phyloP scores from a whole-genome alignment of 2,888 invertebrate genomes.

The Andrena minutula region DNA sequence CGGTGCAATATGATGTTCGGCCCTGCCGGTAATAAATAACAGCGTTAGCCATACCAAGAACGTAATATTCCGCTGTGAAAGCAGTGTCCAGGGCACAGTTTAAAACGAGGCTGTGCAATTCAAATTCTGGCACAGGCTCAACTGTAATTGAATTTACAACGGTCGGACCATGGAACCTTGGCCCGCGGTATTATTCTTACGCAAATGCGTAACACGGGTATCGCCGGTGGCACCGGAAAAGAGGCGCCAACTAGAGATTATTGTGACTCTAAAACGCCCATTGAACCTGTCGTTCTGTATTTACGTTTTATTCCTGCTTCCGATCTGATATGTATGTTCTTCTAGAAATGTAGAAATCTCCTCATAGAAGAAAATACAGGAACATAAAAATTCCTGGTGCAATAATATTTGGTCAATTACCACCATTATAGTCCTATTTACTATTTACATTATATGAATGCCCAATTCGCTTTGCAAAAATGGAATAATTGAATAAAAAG shows the following conservation, averaged over 20 bases:
- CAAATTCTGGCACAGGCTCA: constrained; percentile 53
- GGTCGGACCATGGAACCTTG: constrained; percentile 38
- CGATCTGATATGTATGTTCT: no score
- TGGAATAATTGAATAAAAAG: no score
- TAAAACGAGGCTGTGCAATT: constrained; percentile 48
- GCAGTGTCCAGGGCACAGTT: constrained; percentile 39
- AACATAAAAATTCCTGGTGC: no score
- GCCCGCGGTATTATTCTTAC: constrained; percentile 42
- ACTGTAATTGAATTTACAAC: constrained; percentile 54
- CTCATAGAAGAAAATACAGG: no score
- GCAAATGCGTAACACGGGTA: constrained; percentile 30
- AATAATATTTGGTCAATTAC: no score
- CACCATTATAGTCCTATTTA: no score
- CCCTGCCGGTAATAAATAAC: constrained; percentile 46
- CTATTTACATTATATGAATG: no score
- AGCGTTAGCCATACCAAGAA: constrained; percentile 37
- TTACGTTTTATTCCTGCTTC: neutral
- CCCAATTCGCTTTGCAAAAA: no score
- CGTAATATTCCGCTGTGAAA: constrained; percentile 44
- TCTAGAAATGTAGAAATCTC: no score
- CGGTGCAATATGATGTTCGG: constrained; percentile 14
- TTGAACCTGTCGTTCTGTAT: neutral
- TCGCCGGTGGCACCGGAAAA: constrained; percentile 14
- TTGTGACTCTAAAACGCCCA: neutral
- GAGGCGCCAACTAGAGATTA: constrained; percentile 7